These are phyloP conservation scores for Pseudomyrmex gracilis DNA, from an alignment of 1,140 invertebrate genomes.

Conservation along the genomic window DNA sequence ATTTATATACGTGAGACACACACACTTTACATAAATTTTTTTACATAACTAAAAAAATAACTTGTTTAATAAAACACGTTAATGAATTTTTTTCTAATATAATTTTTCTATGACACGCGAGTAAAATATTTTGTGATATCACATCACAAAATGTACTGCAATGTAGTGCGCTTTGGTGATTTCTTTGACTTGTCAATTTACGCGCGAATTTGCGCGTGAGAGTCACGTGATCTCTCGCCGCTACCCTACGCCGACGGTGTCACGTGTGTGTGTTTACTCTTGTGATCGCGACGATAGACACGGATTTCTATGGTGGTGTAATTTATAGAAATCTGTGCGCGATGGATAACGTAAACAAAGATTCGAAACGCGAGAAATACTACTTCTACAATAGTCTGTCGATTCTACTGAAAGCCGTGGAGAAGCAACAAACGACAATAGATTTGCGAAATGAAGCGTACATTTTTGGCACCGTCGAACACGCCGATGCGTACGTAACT, in stretches of 20 bases:
- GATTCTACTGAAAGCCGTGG: conserved; percentile 88
- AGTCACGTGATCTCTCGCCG: neutral
- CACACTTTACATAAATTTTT: too few species aligned
- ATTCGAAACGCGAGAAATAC: conserved; percentile 83
- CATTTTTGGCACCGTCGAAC: conserved; percentile 86
- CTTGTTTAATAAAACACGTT: too few species aligned
- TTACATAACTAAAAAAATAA: too few species aligned
- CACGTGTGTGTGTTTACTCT: too few species aligned
- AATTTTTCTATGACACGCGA: too few species aligned
- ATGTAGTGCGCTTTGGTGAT: neutral
- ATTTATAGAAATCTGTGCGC: neutral
- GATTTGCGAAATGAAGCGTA: conserved; percentile 89
- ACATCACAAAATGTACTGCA: neutral
- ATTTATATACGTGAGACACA: too few species aligned
- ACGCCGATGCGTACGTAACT: conserved; percentile 87
- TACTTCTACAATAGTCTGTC: conserved; percentile 86
- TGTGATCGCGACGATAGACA: too few species aligned
- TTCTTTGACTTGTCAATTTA: neutral
- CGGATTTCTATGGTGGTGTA: too few species aligned
- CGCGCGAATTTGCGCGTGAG: neutral
- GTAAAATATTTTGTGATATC: neutral
- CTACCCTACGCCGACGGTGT: too few species aligned
- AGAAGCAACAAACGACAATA: conserved; percentile 88
- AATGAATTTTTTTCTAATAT: too few species aligned
- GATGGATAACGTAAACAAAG: conserved; percentile 42